Base-by-base conservation (phyloP, 2,888 invertebrate genomes). In the Galerucella nymphaeae region DNA sequence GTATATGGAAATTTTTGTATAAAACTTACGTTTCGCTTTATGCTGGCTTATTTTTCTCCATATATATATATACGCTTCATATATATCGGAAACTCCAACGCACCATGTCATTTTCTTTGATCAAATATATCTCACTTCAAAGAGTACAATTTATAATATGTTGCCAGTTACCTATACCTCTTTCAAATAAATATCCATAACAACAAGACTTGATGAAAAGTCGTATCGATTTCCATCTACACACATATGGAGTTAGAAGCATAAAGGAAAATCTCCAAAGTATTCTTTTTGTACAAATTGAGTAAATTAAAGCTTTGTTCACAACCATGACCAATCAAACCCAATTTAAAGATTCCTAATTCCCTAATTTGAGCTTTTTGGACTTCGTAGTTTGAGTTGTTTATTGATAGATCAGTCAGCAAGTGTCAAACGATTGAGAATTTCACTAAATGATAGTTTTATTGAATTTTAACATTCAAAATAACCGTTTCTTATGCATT, bases 91-190 rank as follows among this genome's bases (percentile, higher is more conserved):
- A 74, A 72, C 77, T 77, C 72, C 71, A 77, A 77, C 76, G 79
- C 78, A 76, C 74, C 78, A 73, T 64, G 70, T 77, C 76, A 75
- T 74, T 77, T 77, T 75, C 80, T 80, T 80, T 80, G 79, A 79
- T 79, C 79, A 74, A 80, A 78, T 79, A 77, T 78, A 63, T 70
- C 75, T 72, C 78, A 75, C 76, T 75, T 74, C 77, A 74, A 62
- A 73, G 77, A 72, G 59, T 77, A 71, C 77, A 77, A 76, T 78
- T 77, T 70, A 75, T 72, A 72, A 73, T 73, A 70, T 69, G 75
- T 74, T 75, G 64, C 70, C 73, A 75, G 67, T 73, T 75, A 70
- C 71, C 66, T 59, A 70, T 59, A 70, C 42, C 38, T 61, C 61
- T 63, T 18, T 68, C 74, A 73, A 71, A 76, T 76, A 75, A 76